phyloP scores from a whole-genome alignment of 1,140 invertebrate species.

The Acromyrmex heyeri region DNA sequence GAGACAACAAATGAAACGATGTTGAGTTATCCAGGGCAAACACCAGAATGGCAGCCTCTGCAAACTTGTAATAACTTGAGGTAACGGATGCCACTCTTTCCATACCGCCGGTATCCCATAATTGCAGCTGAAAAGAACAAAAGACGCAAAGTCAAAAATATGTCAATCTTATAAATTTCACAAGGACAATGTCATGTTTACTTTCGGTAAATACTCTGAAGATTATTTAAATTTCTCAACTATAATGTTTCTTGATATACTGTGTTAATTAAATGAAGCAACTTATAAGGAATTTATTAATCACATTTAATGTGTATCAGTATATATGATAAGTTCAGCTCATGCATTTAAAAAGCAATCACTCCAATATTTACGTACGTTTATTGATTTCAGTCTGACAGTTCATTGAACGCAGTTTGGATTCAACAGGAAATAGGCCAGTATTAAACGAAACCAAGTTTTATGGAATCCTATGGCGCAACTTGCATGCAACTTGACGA shows the following conservation, averaged over 20 bases:
- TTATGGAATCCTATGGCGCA: background rate
- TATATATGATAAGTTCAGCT: background rate
- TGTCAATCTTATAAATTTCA: background rate
- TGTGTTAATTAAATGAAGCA: background rate
- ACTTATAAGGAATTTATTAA: background rate
- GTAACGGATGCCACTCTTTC: constrained; percentile 97
- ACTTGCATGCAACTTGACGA: background rate
- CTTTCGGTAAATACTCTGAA: background rate
- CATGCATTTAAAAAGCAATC: no score
- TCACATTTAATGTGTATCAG: background rate
- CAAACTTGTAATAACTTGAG: constrained; percentile 97
- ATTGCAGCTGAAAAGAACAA: constrained; percentile 90
- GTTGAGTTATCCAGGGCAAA: constrained; percentile 96
- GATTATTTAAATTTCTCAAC: background rate
- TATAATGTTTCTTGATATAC: background rate
- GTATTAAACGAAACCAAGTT: background rate
- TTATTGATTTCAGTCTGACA: background rate
- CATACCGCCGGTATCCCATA: constrained; percentile 98
- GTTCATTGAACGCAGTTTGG: background rate
- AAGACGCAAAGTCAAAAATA: constrained; percentile 10
- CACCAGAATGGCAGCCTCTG: constrained; percentile 95
- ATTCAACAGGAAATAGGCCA: background rate
- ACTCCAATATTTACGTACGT: background rate
- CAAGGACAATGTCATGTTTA: background rate
- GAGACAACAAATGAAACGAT: constrained; percentile 96